phyloP scores from a whole-genome alignment of 2,797 vertebrate genomes.

The Picus viridis region DNA sequence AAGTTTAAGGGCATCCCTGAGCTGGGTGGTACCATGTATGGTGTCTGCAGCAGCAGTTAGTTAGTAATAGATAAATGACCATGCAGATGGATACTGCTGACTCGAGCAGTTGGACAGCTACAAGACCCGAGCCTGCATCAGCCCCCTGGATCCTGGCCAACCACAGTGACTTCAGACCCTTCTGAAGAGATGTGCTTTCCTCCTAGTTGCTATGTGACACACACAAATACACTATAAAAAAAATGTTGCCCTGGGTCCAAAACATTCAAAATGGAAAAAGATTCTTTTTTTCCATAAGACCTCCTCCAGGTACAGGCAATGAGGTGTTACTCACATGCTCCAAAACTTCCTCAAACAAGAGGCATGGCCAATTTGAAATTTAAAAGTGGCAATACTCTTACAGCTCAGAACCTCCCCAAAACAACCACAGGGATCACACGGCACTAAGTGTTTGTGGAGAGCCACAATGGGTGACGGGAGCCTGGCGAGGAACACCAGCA shows the following conservation, averaged over 20 bases:
- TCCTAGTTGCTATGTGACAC: conserved; percentile 34
- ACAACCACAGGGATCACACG: neutral
- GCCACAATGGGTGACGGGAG: neutral
- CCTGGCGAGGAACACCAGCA: neutral
- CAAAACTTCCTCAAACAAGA: neutral
- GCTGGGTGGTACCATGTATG: neutral
- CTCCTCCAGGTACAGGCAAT: neutral
- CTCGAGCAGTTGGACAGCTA: neutral
- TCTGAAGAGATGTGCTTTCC: neutral
- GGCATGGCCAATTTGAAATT: neutral
- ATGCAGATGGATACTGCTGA: neutral
- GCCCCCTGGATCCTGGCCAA: neutral
- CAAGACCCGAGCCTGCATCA: neutral
- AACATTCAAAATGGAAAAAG: neutral
- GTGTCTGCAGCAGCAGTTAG: neutral
- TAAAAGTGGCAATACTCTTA: neutral
- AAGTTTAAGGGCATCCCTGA: neutral
- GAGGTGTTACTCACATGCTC: neutral
- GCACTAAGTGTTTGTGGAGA: neutral
- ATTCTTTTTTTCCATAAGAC: neutral
- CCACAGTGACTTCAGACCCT: neutral
- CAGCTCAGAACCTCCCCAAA: neutral
- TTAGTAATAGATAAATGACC: neutral
- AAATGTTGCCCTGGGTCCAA: neutral
- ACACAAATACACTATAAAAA: neutral